Conservation (phyloP, 1,140 invertebrate genomes). For the Eciton burchellii region DNA sequence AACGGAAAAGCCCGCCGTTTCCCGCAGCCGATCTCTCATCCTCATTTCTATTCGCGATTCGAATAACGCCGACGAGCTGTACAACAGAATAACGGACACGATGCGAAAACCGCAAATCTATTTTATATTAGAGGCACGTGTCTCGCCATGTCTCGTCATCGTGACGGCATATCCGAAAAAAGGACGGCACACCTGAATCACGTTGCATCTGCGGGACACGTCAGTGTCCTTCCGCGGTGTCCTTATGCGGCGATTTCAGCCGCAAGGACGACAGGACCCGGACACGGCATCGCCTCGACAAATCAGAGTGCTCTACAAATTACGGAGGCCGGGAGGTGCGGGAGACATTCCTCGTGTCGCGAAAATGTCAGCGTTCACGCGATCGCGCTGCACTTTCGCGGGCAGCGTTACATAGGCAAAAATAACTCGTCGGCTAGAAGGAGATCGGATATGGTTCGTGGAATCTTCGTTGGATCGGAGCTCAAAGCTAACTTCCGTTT, state of each 20-base stretch:
- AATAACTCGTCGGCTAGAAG: slow-evolving; percentile 31
- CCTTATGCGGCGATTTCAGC: slow-evolving; percentile 30
- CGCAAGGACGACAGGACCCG: neutral
- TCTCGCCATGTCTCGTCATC: slow-evolving; percentile 71
- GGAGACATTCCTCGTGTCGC: slow-evolving; percentile 33
- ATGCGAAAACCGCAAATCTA: slow-evolving; percentile 68
- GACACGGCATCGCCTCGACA: neutral
- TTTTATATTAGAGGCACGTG: slow-evolving; percentile 71
- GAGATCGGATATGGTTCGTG: slow-evolving; percentile 8
- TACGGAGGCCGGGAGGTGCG: neutral
- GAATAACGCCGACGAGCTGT: slow-evolving; percentile 11
- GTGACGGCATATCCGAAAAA: slow-evolving; percentile 54
- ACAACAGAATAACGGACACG: slow-evolving; percentile 67
- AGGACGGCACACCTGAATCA: slow-evolving; percentile 25
- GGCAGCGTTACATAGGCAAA: neutral
- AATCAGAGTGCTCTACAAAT: slow-evolving; percentile 51
- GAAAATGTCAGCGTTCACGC: slow-evolving; percentile 41
- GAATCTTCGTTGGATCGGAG: slow-evolving; percentile 37
- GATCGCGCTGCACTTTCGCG: slow-evolving; percentile 34
- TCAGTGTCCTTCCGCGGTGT: slow-evolving; percentile 39
- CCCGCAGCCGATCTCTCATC: neutral
- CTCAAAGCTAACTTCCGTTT: slow-evolving; percentile 44
- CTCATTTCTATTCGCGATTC: slow-evolving; percentile 44
- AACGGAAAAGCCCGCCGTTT: slow-evolving; percentile 27
- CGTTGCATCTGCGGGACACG: slow-evolving; percentile 56